phyloP scores from a whole-genome alignment of 1,140 invertebrate genomes.

The Telenomus remus region DNA sequence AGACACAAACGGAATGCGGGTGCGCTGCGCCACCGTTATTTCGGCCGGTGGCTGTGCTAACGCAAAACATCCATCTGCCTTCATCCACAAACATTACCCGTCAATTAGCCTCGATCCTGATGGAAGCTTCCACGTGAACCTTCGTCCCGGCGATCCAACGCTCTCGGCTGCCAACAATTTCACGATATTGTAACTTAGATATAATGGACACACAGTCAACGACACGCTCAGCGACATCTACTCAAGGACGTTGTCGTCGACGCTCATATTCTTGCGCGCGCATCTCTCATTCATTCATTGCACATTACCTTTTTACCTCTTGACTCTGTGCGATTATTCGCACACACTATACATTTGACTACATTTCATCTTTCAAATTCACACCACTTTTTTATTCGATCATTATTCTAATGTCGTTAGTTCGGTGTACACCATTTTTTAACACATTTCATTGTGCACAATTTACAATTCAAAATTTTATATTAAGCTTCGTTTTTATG shows the following conservation, averaged over 20 bases:
- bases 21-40: constrained; percentile 40
- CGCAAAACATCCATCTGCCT: not conserved
- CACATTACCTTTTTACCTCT: no score
- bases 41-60: constrained; percentile 17
- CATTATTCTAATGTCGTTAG: no score
- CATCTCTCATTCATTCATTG: not conserved
- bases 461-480: no score
- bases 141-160: constrained; percentile 36
- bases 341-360: no score
- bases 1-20: constrained; percentile 12
- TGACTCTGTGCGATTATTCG: no score
- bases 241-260: not conserved
- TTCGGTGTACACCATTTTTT: no score
- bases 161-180: constrained; percentile 21
- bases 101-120: constrained; percentile 45
- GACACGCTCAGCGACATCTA: constrained; percentile 40
- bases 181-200: constrained; percentile 46
- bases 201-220: constrained; percentile 45
- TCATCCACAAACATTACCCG: constrained; percentile 26
- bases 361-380: no score
- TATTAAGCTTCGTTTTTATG: no score
- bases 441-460: no score
- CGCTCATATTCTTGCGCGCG: not conserved
- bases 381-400: no score
- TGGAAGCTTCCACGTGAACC: constrained; percentile 46